phyloP scores from a whole-genome alignment of 2,113 vertebrate species.

The Psittacula cyanocephala region DNA sequence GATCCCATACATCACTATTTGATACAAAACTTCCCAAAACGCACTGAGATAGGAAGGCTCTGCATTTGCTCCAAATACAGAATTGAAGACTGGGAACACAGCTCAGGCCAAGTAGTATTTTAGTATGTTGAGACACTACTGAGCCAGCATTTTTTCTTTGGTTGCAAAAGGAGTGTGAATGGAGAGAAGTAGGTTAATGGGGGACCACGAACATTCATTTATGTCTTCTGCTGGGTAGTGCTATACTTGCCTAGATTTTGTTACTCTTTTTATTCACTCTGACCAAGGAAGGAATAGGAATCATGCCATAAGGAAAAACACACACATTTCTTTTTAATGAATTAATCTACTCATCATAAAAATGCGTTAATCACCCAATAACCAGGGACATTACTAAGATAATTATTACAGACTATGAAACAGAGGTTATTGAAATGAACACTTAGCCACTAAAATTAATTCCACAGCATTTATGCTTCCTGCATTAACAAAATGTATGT shows the following conservation, averaged over 20 bases:
- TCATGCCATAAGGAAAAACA: not conserved
- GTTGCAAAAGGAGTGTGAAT: not conserved
- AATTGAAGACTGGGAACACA: not conserved
- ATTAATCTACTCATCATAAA: not conserved
- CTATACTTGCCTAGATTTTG: not conserved
- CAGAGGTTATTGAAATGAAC: not conserved
- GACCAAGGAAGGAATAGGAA: not conserved
- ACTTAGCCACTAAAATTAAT: not conserved
- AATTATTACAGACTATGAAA: slow-evolving; percentile 27
- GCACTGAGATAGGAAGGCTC: not conserved
- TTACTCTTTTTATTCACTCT: not conserved
- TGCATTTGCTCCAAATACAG: fast-evolving
- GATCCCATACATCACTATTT: not conserved
- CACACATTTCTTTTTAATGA: not conserved
- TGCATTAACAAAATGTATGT: not conserved
- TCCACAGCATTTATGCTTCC: not conserved
- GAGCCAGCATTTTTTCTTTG: not conserved
- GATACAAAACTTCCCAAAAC: not conserved
- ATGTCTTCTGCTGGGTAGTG: not conserved
- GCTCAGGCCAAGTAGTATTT: not conserved
- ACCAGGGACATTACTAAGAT: not conserved
- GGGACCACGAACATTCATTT: not conserved
- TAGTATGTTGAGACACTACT: not conserved
- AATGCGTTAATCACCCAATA: slow-evolving; percentile 13
- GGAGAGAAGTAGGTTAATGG: not conserved